Evolutionary conservation across 30 jellyfish, hydroid and myxozoan genomes (phyloP), one percentile per base, ranked within the genome.

Genomic region (Sanderia malayensis): DNA sequence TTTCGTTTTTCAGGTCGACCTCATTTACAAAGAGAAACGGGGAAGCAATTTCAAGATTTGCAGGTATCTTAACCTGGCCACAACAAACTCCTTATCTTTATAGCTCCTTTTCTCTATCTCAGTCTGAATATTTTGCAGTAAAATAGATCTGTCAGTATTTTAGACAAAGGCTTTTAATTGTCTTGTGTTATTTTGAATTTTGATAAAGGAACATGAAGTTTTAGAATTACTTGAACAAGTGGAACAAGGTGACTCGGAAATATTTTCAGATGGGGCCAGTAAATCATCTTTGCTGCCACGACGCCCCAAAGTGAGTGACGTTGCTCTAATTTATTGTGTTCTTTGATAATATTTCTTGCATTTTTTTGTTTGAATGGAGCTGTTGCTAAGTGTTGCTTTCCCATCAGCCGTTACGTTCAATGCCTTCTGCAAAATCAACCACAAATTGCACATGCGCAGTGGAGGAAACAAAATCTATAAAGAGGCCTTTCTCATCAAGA

Each of bases 201-300:
- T 37, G n/a, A n/a, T n/a, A 41, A 34, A 86, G 96, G 96, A 87
- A 67, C 81, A 79, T 28, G 96, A 87, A 44, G 84, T 87, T 31
- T 70, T 80, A 33, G 94, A 87, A 65, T 68, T 76, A 73, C 68
- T 87, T 57, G 94, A 87, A 55, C 94, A 87, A 68, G 96, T 69
- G 3, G 96, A 87, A 60, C 79, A 71, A 58, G 95, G 60, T 28
- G 84, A 83, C 28, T 86, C 59, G 9, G 27, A 28, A 9, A 32
- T 46, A 6, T 62, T 75, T 23, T 46, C 74, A 25, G 49, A 57
- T 65, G 70, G 58, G 31, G 71, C n/a, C 24, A 87, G 84, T 30
- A 73, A 46, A 46, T 31, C 66, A n/a, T 26, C 85, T 18, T 20
- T 67, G 64, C 7, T 49, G 18, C 64, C 64, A 26, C 74, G 66